These are phyloP conservation scores for Pteromalus puparum DNA, from an alignment of 1,140 invertebrate species.

Conservation along the genomic window DNA sequence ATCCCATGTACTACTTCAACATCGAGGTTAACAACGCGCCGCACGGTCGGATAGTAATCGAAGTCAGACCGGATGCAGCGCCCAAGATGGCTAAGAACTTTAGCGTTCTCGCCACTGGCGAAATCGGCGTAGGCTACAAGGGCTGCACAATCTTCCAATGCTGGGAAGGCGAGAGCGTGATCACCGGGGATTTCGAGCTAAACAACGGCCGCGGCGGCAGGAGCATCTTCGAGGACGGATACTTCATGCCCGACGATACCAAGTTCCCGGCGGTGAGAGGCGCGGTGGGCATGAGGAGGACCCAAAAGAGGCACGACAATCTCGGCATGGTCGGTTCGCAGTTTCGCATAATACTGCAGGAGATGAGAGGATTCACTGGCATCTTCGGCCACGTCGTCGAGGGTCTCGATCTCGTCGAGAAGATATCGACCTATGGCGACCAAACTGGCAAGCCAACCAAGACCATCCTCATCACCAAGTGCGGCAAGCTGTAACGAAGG, in stretches of 20 bases:
- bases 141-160: constrained; percentile 88
- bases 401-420: constrained; percentile 87
- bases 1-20: constrained; percentile 86
- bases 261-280: constrained; percentile 85
- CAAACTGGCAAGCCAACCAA: constrained; percentile 86
- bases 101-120: constrained; percentile 85
- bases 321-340: constrained; percentile 89
- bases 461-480: constrained; percentile 84
- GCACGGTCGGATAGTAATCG: constrained; percentile 86
- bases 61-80: constrained; percentile 89
- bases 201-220: constrained; percentile 89
- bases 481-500: constrained; percentile 81
- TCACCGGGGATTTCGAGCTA: constrained; percentile 87
- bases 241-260: constrained; percentile 89
- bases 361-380: constrained; percentile 88
- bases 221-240: constrained; percentile 85
- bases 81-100: constrained; percentile 96
- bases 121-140: constrained; percentile 86
- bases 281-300: constrained; percentile 88
- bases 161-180: constrained; percentile 88
- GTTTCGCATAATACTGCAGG: constrained; percentile 87
- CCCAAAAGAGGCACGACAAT: constrained; percentile 87
- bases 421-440: constrained; percentile 86
- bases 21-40: constrained; percentile 84
- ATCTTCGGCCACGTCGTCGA: constrained; percentile 90